Evolutionary conservation across 92 coral and sea anemone genomes (phyloP).

Genomic region (Galaxea fascicularis): DNA sequence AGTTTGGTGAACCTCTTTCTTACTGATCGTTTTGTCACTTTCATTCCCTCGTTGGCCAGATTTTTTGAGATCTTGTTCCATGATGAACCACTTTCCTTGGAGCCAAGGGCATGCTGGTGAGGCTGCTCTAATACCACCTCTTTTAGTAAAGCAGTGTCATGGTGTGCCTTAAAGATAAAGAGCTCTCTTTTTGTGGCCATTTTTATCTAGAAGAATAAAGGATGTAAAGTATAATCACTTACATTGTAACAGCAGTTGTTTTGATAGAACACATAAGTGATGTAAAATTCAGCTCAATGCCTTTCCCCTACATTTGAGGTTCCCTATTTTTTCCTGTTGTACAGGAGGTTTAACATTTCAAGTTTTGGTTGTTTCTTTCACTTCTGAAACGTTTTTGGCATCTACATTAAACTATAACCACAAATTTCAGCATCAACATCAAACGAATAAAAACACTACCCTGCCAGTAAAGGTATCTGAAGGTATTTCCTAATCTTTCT

Average conservation of each 20-base stretch:
- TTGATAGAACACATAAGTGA: conserved; percentile 37
- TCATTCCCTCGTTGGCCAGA: conserved; percentile 22
- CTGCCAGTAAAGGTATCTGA: too few species aligned
- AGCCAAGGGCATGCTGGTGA: conserved; percentile 33
- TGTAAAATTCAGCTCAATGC: conserved; percentile 36
- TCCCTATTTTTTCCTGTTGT: conserved; percentile 23
- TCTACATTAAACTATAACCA: too few species aligned
- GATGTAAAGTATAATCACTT: conserved; percentile 26
- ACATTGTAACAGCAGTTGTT: conserved; percentile 25
- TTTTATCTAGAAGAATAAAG: conserved; percentile 15
- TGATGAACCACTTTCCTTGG: conserved; percentile 35
- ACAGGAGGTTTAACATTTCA: conserved; percentile 21
- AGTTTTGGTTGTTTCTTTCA: not conserved
- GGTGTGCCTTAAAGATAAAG: conserved; percentile 30
- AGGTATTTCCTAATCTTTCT: not conserved
- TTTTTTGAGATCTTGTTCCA: conserved; percentile 40
- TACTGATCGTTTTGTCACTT: conserved; percentile 42
- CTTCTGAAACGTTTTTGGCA: too few species aligned
- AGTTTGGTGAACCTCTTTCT: conserved; percentile 56
- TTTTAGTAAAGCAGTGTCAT: conserved; percentile 18
- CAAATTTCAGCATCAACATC: too few species aligned
- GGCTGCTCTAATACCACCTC: conserved; percentile 52
- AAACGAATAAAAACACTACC: too few species aligned
- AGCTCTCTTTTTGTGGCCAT: conserved; percentile 40
- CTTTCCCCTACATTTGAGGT: conserved; percentile 30